These are phyloP conservation scores for Acanthosepion pharaonis DNA, from an alignment of 2,888 invertebrate genomes.

Conservation along the genomic window DNA sequence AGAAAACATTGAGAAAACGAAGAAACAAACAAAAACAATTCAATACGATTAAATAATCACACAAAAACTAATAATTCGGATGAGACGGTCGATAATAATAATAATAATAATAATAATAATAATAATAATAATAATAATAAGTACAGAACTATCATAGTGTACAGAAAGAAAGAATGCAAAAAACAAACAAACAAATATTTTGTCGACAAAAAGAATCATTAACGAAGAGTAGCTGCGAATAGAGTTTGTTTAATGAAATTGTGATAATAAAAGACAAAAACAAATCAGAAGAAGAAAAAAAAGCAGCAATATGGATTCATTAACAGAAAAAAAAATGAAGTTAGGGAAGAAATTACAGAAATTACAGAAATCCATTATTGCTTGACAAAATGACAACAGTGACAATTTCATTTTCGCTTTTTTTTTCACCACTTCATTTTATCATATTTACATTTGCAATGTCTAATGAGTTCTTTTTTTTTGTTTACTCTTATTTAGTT, in stretches of 20 bases:
- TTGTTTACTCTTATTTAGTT: not conserved
- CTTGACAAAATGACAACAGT: not conserved
- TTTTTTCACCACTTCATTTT: not conserved
- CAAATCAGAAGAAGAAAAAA: not conserved
- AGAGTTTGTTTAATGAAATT: constrained; percentile 6
- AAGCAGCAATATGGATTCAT: not conserved
- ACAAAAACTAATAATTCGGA: not conserved
- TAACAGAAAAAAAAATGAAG: not conserved
- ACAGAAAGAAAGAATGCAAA: not conserved
- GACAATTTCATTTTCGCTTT: not conserved
- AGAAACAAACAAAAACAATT: not conserved
- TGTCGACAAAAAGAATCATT: not conserved
- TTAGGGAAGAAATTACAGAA: not conserved
- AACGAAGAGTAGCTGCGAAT: not conserved
- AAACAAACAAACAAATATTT: not conserved
- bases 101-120: not conserved
- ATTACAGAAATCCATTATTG: not conserved
- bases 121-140: not conserved
- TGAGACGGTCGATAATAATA: not conserved
- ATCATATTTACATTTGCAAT: not conserved
- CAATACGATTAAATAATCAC: not conserved
- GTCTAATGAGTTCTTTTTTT: not conserved
- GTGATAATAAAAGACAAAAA: not conserved
- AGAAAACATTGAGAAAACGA: not conserved
- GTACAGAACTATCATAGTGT: not conserved